Percentiles rank a stretch among this genome's conserved stretches.
Evolutionary conservation across 2,797 vertebrate genomes (phyloP).

Genomic region (Lagocephalus sceleratus): DNA sequence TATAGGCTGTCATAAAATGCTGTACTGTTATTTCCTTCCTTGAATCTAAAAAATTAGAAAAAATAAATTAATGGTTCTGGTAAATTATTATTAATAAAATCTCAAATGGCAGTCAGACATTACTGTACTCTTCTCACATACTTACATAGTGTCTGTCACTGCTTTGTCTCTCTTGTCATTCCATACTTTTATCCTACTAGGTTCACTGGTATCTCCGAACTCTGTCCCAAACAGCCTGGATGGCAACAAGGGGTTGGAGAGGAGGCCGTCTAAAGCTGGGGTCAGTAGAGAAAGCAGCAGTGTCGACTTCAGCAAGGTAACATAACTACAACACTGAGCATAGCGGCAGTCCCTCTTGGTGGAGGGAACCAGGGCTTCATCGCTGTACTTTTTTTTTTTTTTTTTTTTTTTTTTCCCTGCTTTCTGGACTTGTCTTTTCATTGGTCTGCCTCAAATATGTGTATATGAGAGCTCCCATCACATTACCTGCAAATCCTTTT

Average conservation of each 20-base stretch:
- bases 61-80: background rate
- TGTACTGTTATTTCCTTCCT: background rate
- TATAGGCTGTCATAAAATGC: conserved; percentile 19
- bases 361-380: conserved; percentile 44
- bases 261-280: conserved; percentile 83
- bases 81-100: no score
- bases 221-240: conserved; percentile 88
- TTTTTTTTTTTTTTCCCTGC: conserved; percentile 20
- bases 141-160: conserved; percentile 22
- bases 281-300: conserved; percentile 95
- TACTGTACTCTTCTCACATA: background rate
- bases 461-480: conserved; percentile 15
- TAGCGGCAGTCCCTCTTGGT: conserved; percentile 50
- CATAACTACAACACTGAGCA: conserved; percentile 58
- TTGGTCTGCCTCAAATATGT: conserved; percentile 24
- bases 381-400: conserved; percentile 56
- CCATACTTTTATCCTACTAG: conserved; percentile 55
- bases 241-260: conserved; percentile 78
- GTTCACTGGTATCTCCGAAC: conserved; percentile 83
- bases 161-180: conserved; percentile 18
- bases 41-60: conserved; percentile 5
- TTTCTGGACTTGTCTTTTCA: conserved; percentile 35
- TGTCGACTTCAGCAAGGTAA: conserved; percentile 95
- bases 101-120: background rate
- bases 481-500: conserved; percentile 15